Evolutionary conservation across 53 echinoderm and acorn worm species (phyloP).

Genomic region (Echinarachnius parma): DNA sequence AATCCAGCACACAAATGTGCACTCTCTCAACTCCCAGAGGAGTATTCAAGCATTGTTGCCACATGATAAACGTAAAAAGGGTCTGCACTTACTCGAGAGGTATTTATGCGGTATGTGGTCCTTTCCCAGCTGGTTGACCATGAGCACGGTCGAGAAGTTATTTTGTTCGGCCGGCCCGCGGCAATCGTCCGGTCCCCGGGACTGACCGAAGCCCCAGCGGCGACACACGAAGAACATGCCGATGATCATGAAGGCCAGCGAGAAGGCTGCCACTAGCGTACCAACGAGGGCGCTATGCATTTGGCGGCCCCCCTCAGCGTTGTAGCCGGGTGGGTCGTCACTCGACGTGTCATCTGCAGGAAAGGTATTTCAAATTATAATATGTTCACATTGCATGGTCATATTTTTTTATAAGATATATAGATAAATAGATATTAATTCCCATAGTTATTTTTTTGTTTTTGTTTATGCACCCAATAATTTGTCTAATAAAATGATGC

Average conservation of each 20-base stretch:
- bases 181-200: constrained; percentile 24
- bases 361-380: background rate
- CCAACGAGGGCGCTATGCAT: constrained; percentile 78
- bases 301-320: constrained; percentile 4
- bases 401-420: too few species aligned
- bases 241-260: constrained; percentile 58
- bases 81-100: constrained; percentile 64
- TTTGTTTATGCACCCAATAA: too few species aligned
- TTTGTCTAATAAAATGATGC: too few species aligned
- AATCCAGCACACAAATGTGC: too few species aligned
- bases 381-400: too few species aligned
- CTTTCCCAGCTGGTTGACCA: constrained; percentile 84
- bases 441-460: too few species aligned
- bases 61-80: background rate
- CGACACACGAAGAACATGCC: constrained; percentile 69
- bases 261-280: constrained; percentile 66
- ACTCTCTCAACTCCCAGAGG: too few species aligned
- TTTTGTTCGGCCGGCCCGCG: constrained; percentile 47
- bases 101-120: constrained; percentile 81
- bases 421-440: too few species aligned
- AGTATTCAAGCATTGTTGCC: too few species aligned
- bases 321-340: constrained; percentile 13
- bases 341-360: constrained; percentile 5
- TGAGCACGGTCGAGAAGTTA: constrained; percentile 70
- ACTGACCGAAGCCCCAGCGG: constrained; percentile 54